These are phyloP conservation scores for Anarrhichthys ocellatus DNA, from an alignment of 2,113 vertebrate species.

Conservation along the genomic window DNA sequence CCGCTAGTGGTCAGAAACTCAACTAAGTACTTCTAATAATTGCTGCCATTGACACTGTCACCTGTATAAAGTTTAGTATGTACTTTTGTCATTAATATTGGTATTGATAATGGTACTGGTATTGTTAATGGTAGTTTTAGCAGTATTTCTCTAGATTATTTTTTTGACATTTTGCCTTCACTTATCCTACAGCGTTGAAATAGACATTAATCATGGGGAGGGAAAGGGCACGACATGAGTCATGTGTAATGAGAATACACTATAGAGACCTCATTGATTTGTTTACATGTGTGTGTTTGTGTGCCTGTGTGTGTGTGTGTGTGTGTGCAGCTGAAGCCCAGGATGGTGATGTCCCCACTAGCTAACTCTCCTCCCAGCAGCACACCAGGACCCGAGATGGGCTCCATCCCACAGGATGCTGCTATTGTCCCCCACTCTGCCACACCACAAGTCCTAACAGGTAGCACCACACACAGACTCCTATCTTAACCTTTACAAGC, in stretches of 20 bases:
- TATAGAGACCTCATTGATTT: background rate
- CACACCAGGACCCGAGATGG: conserved; percentile 93
- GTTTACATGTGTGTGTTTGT: background rate
- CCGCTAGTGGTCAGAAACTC: background rate
- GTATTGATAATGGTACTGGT: background rate
- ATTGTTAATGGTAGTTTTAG: background rate
- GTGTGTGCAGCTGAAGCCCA: conserved; percentile 90
- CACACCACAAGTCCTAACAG: conserved; percentile 90
- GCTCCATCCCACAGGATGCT: conserved; percentile 93
- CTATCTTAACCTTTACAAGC: background rate
- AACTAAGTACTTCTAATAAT: background rate
- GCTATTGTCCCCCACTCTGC: conserved; percentile 90
- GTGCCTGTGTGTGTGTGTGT: conserved; percentile 34
- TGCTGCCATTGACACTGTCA: background rate
- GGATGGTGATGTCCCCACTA: conserved; percentile 90
- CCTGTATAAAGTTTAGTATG: background rate
- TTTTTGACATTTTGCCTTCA: too few relatives aligned
- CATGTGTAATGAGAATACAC: too few relatives aligned
- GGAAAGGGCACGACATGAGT: too few relatives aligned
- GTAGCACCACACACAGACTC: conserved; percentile 74
- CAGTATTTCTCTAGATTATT: background rate
- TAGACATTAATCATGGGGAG: too few relatives aligned
- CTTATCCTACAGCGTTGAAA: too few relatives aligned
- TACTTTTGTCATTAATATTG: background rate
- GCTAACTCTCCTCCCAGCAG: conserved; percentile 91